These are phyloP conservation scores for Myathropa florea DNA, from an alignment of 2,888 invertebrate species.

Conservation along the genomic window DNA sequence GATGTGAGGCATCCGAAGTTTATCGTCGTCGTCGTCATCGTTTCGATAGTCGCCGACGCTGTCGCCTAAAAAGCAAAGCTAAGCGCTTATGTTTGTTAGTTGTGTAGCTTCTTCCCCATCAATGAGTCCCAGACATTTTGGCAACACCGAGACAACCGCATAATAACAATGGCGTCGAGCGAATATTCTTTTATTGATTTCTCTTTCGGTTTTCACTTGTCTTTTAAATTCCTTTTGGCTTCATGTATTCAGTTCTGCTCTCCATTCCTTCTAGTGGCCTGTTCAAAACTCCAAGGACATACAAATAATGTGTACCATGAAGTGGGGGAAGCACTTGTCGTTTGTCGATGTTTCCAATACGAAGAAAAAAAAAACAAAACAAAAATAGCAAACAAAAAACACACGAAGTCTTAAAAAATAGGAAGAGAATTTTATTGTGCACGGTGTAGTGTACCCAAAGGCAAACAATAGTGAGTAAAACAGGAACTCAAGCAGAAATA, in stretches of 20 bases:
- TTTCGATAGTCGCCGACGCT: not conserved
- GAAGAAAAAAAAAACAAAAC: slow-evolving; percentile 11
- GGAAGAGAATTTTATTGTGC: not conserved
- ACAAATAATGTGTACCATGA: slow-evolving; percentile 49
- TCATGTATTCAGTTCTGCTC: not conserved
- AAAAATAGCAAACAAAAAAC: not conserved
- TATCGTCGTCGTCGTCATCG: slow-evolving; percentile 24
- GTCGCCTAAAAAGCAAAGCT: slow-evolving; percentile 13
- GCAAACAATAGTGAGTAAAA: slow-evolving; percentile 48
- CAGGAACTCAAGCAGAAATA: slow-evolving; percentile 45
- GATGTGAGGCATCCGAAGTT: slow-evolving; percentile 42
- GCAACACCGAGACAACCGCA: slow-evolving; percentile 65
- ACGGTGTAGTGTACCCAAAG: slow-evolving; percentile 24
- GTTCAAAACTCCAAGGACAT: slow-evolving; percentile 50
- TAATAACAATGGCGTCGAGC: slow-evolving; percentile 67
- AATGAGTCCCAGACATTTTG: slow-evolving; percentile 66
- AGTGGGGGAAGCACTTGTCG: slow-evolving; percentile 30
- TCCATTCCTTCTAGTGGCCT: slow-evolving; percentile 27
- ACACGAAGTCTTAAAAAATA: slow-evolving; percentile 2
- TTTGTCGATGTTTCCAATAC: slow-evolving; percentile 42
- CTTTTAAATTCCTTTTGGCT: slow-evolving; percentile 40
- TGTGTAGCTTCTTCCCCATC: slow-evolving; percentile 55
- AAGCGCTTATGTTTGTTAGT: slow-evolving; percentile 27
- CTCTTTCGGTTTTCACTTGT: slow-evolving; percentile 45
- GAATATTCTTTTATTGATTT: slow-evolving; percentile 61